Base-by-base conservation (phyloP, 2,888 invertebrate species). In the Osedax fenrisi region DNA sequence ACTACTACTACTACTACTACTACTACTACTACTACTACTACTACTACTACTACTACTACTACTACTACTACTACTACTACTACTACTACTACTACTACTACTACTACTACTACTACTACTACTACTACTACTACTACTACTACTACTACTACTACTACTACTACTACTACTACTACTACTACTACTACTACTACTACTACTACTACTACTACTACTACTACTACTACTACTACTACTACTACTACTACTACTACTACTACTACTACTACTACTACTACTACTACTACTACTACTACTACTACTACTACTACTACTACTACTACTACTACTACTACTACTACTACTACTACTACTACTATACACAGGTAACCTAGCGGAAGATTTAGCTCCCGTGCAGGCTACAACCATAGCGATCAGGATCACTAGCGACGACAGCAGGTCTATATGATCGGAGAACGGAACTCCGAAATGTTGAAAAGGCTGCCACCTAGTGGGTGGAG, bases 311-410 rank as follows among this genome's bases (percentile, higher is more conserved):
- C 2, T 10, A 5, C 67, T 10, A 10, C 67, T 66, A 24, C 67
- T 10, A 66, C 67, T 10, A 5, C 67, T 66, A 66, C 67, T 10
- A 24, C 67, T 10, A 10, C 67, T 66, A 24, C 67, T 66, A 10
- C 67, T 10, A 5, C 67, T 13, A 66, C 67, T 10, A 24, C 67
- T 10, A 41, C 41, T 41, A 10, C 41, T 64, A 68, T 83, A 85
- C 64, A 82, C 88, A 88, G 96, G n/a, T n/a, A 64, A 64, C 64
- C 64, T 64, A 10, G 21, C 21, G n/a, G 64, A n/a, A 21, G 64
- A 13, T 21, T 17, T 41, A 10, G 41, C 41, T 41, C 41, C 41
- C 10, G 41, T 17, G 41, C 41, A 41, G 17, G 17, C 41, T 41
- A 41, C 41, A 17, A 5, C 5, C 41, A 41, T 41, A 17, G 10